A percentile compares a stretch with the other conserved stretches of the same genome.
Conservation (phyloP, 2,888 invertebrate species). For the Chrysodeixis includens region DNA sequence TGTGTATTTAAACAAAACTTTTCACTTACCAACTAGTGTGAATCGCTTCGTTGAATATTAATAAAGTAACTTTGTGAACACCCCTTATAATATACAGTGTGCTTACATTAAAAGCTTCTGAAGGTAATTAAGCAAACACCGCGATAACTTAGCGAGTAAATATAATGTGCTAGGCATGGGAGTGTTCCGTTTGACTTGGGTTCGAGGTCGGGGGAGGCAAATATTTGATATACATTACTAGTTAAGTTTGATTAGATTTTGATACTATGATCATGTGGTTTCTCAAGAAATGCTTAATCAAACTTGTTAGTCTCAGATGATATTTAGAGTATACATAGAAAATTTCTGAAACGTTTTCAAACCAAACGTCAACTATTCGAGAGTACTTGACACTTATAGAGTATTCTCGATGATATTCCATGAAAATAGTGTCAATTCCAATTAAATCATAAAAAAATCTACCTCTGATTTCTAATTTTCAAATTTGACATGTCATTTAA, state of each 20-base stretch:
- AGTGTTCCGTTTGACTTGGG: constrained; percentile 10
- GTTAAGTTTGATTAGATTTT: constrained; percentile 23
- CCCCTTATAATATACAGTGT: neutral
- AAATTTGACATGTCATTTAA: too few relatives aligned
- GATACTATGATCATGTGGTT: neutral
- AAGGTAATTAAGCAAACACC: constrained; percentile 9
- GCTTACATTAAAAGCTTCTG: neutral
- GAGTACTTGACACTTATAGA: too few relatives aligned
- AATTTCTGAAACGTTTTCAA: too few relatives aligned
- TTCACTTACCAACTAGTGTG: neutral
- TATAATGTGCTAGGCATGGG: neutral
- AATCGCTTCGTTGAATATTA: neutral
- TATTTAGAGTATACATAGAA: too few relatives aligned
- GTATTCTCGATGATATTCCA: too few relatives aligned
- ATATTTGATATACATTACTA: constrained; percentile 14
- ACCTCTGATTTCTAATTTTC: too few relatives aligned
- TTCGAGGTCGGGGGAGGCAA: constrained; percentile 12
- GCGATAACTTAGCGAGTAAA: constrained; percentile 4
- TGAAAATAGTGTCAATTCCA: too few relatives aligned
- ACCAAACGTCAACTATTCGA: too few relatives aligned
- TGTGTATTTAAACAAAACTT: neutral
- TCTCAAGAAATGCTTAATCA: neutral
- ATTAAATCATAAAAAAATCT: too few relatives aligned
- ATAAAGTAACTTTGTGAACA: neutral
- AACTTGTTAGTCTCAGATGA: neutral